A percentile compares a stretch with the other conserved stretches of the same genome.
These are phyloP conservation scores for Heliconius ethilla DNA, from an alignment of 2,888 invertebrate genomes.

Conservation along the genomic window DNA sequence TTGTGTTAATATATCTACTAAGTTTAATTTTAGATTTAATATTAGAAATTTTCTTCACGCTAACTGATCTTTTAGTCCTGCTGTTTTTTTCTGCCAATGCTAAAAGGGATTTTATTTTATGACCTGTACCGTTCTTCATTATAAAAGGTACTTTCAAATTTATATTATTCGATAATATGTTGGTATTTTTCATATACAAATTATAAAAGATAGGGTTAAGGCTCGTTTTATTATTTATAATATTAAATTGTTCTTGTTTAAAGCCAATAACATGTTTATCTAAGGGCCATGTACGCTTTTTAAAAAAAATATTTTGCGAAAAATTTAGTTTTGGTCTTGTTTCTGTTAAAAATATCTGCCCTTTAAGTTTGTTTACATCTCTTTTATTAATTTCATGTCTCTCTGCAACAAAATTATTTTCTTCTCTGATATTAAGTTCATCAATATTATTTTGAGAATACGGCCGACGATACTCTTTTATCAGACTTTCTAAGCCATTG, in stretches of 20 bases:
- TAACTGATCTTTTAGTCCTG: constrained; percentile 60
- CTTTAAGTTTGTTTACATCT: constrained; percentile 30
- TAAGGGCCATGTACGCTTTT: constrained; percentile 11
- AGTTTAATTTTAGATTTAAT: constrained; percentile 59
- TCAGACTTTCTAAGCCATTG: constrained; percentile 64
- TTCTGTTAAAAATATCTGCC: constrained; percentile 15
- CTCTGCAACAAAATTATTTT: constrained; percentile 38
- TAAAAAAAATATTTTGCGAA: background rate
- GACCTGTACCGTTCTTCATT: background rate
- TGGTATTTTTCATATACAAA: constrained; percentile 11
- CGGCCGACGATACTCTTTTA: constrained; percentile 62
- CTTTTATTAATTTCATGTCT: constrained; percentile 43
- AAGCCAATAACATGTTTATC: constrained; percentile 22
- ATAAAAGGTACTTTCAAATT: constrained; percentile 11
- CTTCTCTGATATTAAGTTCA: constrained; percentile 39
- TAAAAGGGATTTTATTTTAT: background rate
- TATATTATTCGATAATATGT: constrained; percentile 6
- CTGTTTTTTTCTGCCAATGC: constrained; percentile 54
- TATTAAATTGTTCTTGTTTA: background rate
- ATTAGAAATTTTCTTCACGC: constrained; percentile 57
- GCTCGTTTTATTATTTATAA: background rate
- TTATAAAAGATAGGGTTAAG: constrained; percentile 8
- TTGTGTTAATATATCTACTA: constrained; percentile 61
- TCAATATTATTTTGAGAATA: constrained; percentile 50
- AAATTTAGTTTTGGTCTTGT: constrained; percentile 2